These are phyloP conservation scores for Pseudotriccus pelzelni DNA, from an alignment of 2,797 vertebrate species.

Conservation along the genomic window DNA sequence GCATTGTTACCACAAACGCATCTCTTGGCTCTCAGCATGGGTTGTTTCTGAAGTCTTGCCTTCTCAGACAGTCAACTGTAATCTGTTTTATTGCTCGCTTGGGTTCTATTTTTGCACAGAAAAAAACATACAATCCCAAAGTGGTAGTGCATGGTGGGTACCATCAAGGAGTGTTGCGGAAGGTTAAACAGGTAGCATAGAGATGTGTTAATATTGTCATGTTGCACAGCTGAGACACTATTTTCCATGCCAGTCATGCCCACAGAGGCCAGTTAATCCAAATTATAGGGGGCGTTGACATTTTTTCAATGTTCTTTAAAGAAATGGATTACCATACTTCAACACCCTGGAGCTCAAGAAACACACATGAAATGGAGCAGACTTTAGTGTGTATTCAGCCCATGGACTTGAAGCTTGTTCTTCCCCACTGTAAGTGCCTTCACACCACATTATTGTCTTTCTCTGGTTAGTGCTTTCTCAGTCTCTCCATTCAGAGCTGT, in stretches of 20 bases:
- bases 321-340: neutral
- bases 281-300: neutral
- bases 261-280: neutral
- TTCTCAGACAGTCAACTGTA: neutral
- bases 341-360: neutral
- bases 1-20: neutral
- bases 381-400: neutral
- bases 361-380: neutral
- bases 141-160: neutral
- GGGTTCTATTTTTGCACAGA: neutral
- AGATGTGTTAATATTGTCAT: neutral
- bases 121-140: neutral
- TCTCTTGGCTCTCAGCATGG: neutral
- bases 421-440: neutral
- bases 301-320: neutral
- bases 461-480: neutral
- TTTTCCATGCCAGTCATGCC: neutral
- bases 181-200: neutral
- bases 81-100: neutral
- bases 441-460: neutral
- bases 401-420: neutral
- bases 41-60: neutral
- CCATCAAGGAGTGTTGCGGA: neutral
- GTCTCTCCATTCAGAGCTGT: neutral
- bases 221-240: neutral